Base-by-base conservation (phyloP, 2,113 vertebrate species). In the Arothron firmamentum region DNA sequence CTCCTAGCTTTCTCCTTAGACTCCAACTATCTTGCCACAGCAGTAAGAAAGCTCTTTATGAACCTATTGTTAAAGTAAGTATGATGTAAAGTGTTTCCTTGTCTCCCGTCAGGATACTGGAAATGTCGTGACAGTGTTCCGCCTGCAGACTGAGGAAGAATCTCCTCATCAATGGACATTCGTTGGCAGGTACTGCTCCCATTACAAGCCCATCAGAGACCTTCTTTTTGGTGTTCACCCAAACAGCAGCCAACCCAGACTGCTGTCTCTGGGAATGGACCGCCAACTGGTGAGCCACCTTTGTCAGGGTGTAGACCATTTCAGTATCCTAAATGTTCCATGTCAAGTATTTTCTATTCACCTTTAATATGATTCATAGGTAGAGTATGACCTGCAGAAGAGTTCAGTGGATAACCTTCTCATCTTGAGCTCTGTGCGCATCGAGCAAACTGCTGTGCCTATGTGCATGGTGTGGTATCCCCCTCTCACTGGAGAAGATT, bases 401-500 rank as follows among this genome's bases (percentile, higher is more conserved):
- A 93, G 92, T 69, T 66, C 49, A 4, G 83, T 85, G 61, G 87
- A 91, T 56, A 48, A 85, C 21, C 74, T 98, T 74, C 75, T 86
- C 14, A 83, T 97, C 16, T 62, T 91, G 58, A 90, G 89, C 54
- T 88, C 86, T 1, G 83, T 91, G 25, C 82, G 85, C 0, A 78
- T 95, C 0, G 95, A 97, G 78, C 95, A 98, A 82, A 87, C 31
- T 2, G 91, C 85, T 0, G 66, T 92, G 46, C 95, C 97, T 0
- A 86, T 74, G 34, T 96, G 92, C 65, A 92, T 97, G 90, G 72
- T 90, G 52, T 98, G 95, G 96, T 95, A 94, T 78, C 96, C 97
- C 0, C 92, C 91, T 0, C 67, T 97, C 41, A 86, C 88, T 6
- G 86, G 80, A 0, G 96, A 99, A 61, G 86, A 91, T 45, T 96